These are phyloP conservation scores for Hipparchia sbordonii DNA, from an alignment of 2,888 invertebrate species.

Conservation along the genomic window DNA sequence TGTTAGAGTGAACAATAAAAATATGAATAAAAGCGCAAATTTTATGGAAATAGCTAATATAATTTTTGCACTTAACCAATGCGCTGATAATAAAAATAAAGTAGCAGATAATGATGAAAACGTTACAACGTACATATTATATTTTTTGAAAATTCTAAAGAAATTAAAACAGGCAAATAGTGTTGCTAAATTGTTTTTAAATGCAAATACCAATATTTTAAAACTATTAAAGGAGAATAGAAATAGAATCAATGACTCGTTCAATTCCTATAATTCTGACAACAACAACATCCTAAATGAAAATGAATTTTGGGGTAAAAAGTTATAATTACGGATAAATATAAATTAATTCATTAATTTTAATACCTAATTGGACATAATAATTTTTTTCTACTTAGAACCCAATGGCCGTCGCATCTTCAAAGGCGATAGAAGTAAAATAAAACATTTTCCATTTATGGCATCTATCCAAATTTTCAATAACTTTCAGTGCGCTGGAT, in stretches of 20 bases:
- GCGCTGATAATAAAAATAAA: constrained; percentile 34
- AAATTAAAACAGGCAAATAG: constrained; percentile 48
- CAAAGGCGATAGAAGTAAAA: constrained; percentile 52
- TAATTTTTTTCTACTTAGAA: constrained; percentile 41
- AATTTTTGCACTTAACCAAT: constrained; percentile 45
- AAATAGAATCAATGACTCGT: constrained; percentile 31
- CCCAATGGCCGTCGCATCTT: constrained; percentile 60
- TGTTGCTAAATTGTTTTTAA: constrained; percentile 40
- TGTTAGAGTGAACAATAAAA: constrained; percentile 48
- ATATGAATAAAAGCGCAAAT: constrained; percentile 48
- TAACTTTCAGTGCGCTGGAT: constrained; percentile 65
- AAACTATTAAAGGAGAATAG: constrained; percentile 38
- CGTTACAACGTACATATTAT: constrained; percentile 42
- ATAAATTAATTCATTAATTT: not conserved
- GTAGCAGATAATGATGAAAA: constrained; percentile 41
- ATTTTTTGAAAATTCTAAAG: constrained; percentile 50
- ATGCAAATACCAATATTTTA: constrained; percentile 47
- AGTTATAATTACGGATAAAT: not conserved
- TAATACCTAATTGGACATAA: not conserved
- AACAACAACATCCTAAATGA: constrained; percentile 40
- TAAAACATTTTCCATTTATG: constrained; percentile 67
- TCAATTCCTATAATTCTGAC: constrained; percentile 25
- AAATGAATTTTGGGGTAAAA: constrained; percentile 62
- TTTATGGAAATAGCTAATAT: constrained; percentile 57
- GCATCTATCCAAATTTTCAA: constrained; percentile 65